Conservation (phyloP, 1,140 invertebrate species). For the Zaprionus ghesquierei region DNA sequence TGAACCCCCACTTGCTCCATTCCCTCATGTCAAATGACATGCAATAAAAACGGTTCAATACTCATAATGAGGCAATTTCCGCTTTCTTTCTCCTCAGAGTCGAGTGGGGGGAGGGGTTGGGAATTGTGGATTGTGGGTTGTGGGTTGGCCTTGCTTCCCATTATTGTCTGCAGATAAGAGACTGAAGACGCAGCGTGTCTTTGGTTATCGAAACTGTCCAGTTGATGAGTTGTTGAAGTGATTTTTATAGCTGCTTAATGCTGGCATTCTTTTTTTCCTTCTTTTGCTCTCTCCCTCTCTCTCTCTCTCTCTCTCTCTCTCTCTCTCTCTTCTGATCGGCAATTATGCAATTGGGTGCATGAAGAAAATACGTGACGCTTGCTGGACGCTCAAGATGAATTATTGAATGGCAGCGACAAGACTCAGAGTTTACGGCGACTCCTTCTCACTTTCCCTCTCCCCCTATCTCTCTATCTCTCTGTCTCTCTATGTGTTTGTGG, state of each 20-base stretch:
- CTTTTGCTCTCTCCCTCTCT: neutral
- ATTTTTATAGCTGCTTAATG: constrained; percentile 2
- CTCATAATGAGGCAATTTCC: constrained; percentile 22
- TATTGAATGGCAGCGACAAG: constrained; percentile 29
- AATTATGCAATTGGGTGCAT: constrained; percentile 11
- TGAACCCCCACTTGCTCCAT: neutral
- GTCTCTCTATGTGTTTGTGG: neutral
- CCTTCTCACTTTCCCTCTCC: neutral
- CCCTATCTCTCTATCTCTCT: neutral
- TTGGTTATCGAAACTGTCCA: constrained; percentile 25
- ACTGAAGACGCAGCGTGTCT: neutral
- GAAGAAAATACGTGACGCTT: neutral
- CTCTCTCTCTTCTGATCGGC: neutral
- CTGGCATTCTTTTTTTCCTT: neutral
- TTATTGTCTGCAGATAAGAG: constrained; percentile 16
- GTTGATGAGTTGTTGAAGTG: constrained; percentile 28
- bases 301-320: neutral
- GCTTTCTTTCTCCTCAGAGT: neutral
- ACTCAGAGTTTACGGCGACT: neutral
- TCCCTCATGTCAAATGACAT: constrained; percentile 20
- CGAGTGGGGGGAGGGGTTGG: too few species aligned
- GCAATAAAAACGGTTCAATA: constrained; percentile 24
- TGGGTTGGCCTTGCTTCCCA: neutral
- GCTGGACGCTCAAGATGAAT: constrained; percentile 24
- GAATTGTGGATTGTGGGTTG: too few species aligned